These are phyloP conservation scores for Lerema accius DNA, from an alignment of 1,140 invertebrate genomes.

Conservation along the genomic window DNA sequence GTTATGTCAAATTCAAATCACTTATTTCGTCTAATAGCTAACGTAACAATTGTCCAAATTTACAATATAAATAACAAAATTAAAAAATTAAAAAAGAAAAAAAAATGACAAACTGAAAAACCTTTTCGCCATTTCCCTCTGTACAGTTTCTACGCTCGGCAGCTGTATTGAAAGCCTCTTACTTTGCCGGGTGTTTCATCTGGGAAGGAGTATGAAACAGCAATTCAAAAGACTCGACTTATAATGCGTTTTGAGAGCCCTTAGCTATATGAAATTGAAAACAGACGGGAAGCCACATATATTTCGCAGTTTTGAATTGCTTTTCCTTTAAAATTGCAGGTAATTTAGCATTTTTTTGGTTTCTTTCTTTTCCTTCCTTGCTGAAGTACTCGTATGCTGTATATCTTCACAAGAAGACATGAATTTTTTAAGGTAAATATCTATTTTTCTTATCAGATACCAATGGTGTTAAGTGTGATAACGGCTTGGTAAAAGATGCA, in stretches of 20 bases:
- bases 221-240: constrained; percentile 33
- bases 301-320: not conserved
- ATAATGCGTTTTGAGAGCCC: constrained; percentile 27
- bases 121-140: not conserved
- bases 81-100: too few species aligned
- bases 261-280: constrained; percentile 21
- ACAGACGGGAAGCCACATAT: constrained; percentile 4
- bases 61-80: too few species aligned
- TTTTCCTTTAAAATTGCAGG: not conserved
- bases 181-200: constrained; percentile 18
- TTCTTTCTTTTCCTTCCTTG: not conserved
- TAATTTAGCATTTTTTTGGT: not conserved
- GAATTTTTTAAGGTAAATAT: too few species aligned
- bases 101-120: too few species aligned
- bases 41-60: too few species aligned
- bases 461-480: too few species aligned
- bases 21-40: too few species aligned
- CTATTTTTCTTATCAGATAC: too few species aligned
- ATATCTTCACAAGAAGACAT: not conserved
- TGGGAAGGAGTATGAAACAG: constrained; percentile 26
- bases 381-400: not conserved
- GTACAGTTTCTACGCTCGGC: not conserved
- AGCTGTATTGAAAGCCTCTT: constrained; percentile 28
- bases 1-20: too few species aligned
- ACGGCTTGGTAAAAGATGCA: too few species aligned